Percentiles rank a stretch among this genome's conserved stretches.
These are phyloP conservation scores for Megalurothrips usitatus DNA, from an alignment of 2,888 invertebrate genomes.

Conservation along the genomic window DNA sequence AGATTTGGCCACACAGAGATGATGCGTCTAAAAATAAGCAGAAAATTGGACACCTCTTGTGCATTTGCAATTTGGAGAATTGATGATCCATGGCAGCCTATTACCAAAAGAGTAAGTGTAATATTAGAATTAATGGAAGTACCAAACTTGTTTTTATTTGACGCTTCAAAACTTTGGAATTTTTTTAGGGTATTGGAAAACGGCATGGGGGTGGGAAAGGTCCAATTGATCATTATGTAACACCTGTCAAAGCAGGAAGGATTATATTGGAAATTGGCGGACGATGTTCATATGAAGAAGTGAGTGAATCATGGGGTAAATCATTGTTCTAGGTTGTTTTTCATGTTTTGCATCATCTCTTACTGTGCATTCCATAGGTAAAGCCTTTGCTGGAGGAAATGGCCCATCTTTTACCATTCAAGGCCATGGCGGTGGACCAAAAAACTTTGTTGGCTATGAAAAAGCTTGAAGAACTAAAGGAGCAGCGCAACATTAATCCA, in stretches of 20 bases:
- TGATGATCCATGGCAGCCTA: slow-evolving; percentile 92
- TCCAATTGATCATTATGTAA: slow-evolving; percentile 88
- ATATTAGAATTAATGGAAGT: slow-evolving; percentile 12
- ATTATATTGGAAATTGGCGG: slow-evolving; percentile 94
- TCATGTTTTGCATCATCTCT: slow-evolving; percentile 7
- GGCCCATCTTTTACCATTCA: slow-evolving; percentile 79
- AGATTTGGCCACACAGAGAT: slow-evolving; percentile 81
- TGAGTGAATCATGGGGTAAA: slow-evolving; percentile 44
- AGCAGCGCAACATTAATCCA: slow-evolving; percentile 73
- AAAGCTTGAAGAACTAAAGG: slow-evolving; percentile 55
- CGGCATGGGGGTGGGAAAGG: slow-evolving; percentile 97
- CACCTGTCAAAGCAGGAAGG: slow-evolving; percentile 84
- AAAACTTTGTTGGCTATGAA: slow-evolving; percentile 63
- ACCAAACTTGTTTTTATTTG: neutral
- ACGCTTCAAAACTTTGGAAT: neutral
- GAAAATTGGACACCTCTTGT: slow-evolving; percentile 69
- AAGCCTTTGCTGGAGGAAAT: slow-evolving; percentile 61
- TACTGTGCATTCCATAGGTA: slow-evolving; percentile 43
- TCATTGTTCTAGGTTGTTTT: neutral
- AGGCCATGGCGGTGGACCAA: slow-evolving; percentile 77
- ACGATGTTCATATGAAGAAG: slow-evolving; percentile 77
- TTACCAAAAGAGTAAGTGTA: slow-evolving; percentile 66
- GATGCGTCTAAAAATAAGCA: slow-evolving; percentile 70
- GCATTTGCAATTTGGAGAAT: slow-evolving; percentile 96
- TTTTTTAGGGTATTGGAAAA: slow-evolving; percentile 69